Evolutionary conservation across 2,888 invertebrate genomes (phyloP).

Genomic region (Amphipyra tragopoginis): DNA sequence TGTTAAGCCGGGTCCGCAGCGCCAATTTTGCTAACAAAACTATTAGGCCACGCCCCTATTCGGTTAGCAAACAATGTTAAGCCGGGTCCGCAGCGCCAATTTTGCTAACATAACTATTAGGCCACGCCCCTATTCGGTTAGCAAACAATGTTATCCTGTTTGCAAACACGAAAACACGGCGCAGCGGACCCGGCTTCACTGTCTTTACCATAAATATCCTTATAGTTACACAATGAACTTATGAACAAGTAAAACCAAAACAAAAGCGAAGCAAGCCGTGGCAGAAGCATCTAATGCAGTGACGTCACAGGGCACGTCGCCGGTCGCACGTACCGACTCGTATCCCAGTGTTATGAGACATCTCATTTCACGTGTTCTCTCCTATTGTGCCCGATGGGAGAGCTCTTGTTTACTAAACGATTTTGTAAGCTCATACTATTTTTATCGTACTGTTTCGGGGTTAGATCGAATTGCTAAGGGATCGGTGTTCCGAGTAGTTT

Average conservation of each 20-base stretch:
- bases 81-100: no score
- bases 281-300: conserved; percentile 33
- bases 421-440: conserved; percentile 62
- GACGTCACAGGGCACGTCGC: conserved; percentile 41
- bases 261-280: no score
- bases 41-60: no score
- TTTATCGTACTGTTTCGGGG: conserved; percentile 43
- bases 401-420: conserved; percentile 72
- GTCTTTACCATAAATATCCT: conserved; percentile 49
- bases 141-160: conserved; percentile 80
- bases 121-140: no score
- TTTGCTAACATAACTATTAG: no score
- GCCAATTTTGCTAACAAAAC: no score
- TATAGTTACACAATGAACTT: no score
- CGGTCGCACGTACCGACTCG: conserved; percentile 55
- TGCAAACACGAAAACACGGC: no score
- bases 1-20: no score
- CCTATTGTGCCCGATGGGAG: conserved; percentile 71
- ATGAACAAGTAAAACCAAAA: no score
- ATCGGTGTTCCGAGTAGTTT: conserved; percentile 23
- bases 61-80: no score
- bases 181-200: no score
- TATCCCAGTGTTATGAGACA: conserved; percentile 81
- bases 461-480: conserved; percentile 38
- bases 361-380: conserved; percentile 84